phyloP scores from a whole-genome alignment of 2,797 vertebrate genomes.

The Dipus sagitta region DNA sequence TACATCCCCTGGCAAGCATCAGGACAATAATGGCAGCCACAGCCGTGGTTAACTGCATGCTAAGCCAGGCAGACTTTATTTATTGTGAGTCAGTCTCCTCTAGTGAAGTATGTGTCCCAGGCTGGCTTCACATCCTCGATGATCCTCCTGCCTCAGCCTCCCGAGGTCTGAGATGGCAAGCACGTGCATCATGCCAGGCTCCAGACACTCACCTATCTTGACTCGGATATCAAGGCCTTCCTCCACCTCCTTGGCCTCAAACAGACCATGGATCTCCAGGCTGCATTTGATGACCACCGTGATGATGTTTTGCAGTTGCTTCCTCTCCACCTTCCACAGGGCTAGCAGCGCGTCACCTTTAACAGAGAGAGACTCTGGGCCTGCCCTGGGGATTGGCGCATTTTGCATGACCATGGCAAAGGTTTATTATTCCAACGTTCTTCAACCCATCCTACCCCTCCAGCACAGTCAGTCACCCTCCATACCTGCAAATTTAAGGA shows the following conservation, averaged over 20 bases:
- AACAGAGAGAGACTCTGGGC: background rate
- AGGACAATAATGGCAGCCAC: too few relatives aligned
- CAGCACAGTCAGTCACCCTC: background rate
- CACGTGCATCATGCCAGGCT: too few relatives aligned
- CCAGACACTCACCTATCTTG: slow-evolving; percentile 85
- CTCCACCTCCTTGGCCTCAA: slow-evolving; percentile 71
- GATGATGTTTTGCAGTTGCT: slow-evolving; percentile 83
- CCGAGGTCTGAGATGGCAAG: background rate
- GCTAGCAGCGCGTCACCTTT: slow-evolving; percentile 87
- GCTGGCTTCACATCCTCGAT: background rate
- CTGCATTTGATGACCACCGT: slow-evolving; percentile 86
- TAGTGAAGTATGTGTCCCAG: background rate
- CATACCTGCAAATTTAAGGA: slow-evolving; percentile 89
- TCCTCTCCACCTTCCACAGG: slow-evolving; percentile 84
- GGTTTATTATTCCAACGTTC: background rate
- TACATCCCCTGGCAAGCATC: background rate
- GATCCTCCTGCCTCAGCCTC: background rate
- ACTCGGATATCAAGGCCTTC: slow-evolving; percentile 83
- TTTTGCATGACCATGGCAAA: background rate
- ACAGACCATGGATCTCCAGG: slow-evolving; percentile 84
- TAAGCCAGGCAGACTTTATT: too few relatives aligned
- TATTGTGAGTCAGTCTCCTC: background rate
- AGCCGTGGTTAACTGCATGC: background rate
- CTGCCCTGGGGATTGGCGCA: background rate
- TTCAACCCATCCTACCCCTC: background rate